A percentile compares a stretch with the other conserved stretches of the same genome.
These are phyloP conservation scores for Pangasius sanitwongsei DNA, from an alignment of 2,797 vertebrate species.

Conservation along the genomic window DNA sequence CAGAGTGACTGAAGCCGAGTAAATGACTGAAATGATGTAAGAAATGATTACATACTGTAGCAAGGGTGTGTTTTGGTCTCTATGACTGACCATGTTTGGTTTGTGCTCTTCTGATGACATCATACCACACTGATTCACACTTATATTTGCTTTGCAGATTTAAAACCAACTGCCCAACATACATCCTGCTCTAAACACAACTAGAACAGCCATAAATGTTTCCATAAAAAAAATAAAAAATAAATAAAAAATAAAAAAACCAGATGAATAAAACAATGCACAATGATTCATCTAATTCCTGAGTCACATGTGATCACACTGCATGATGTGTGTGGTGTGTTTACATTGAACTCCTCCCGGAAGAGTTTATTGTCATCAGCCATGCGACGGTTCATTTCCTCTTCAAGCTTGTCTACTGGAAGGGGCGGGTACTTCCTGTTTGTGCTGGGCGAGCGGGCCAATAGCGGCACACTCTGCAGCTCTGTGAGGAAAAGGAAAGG, in stretches of 20 bases:
- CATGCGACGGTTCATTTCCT: constrained; percentile 98
- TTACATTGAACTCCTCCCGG: constrained; percentile 96
- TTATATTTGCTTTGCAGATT: neutral
- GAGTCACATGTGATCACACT: neutral
- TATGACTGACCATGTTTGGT: neutral
- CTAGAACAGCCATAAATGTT: neutral
- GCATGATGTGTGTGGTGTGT: constrained; percentile 20
- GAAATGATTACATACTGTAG: neutral
- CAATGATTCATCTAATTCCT: neutral
- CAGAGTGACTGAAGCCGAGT: neutral
- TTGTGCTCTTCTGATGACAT: neutral
- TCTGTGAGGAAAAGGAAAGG: constrained; percentile 75
- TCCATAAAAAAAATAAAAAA: neutral
- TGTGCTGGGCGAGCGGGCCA: constrained; percentile 96
- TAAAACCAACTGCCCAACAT: neutral
- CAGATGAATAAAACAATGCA: neutral
- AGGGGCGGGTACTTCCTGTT: constrained; percentile 97
- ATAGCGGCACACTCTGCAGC: constrained; percentile 93
- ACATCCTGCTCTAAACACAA: neutral
- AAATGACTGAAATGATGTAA: too few species aligned
- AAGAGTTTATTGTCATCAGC: constrained; percentile 99
- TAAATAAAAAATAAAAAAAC: too few species aligned
- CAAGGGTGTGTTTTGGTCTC: neutral
- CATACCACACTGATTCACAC: neutral
- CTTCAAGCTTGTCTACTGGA: constrained; percentile 95